Percentiles rank a stretch among this genome's conserved stretches.
These are phyloP conservation scores for Enteromius thamalakanensis DNA, from an alignment of 2,797 vertebrate genomes.

Conservation along the genomic window DNA sequence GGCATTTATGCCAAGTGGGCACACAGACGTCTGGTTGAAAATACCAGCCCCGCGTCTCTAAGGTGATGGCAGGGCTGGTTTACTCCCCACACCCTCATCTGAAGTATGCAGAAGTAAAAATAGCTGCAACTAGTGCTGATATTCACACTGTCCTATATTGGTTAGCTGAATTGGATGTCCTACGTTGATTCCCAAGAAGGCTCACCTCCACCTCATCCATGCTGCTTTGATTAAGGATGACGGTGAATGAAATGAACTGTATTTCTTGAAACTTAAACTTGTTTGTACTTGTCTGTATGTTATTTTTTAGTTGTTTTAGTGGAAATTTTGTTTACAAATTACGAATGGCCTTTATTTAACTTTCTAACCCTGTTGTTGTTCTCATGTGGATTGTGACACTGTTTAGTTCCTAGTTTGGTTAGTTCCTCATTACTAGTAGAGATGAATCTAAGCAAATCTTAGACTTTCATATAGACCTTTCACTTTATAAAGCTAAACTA, in stretches of 20 bases:
- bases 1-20: background rate
- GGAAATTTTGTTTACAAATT: background rate
- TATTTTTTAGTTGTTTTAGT: background rate
- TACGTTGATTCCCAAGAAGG: background rate
- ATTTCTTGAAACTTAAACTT: background rate
- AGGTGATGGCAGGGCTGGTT: slow-evolving; percentile 1
- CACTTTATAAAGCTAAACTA: background rate
- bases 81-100: slow-evolving; percentile 49
- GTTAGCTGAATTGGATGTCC: slow-evolving; percentile 24
- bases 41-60: slow-evolving; percentile 47
- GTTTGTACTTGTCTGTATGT: background rate
- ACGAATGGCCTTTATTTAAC: background rate
- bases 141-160: slow-evolving; percentile 59
- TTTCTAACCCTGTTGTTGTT: background rate
- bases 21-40: slow-evolving; percentile 50
- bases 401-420: slow-evolving; percentile 11
- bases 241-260: background rate
- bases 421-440: background rate
- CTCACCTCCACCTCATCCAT: background rate
- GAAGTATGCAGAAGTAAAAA: slow-evolving; percentile 64
- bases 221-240: background rate
- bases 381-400: background rate
- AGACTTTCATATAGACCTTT: background rate
- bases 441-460: background rate
- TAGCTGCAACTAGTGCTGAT: slow-evolving; percentile 56